Base-by-base conservation (phyloP, 2,797 vertebrate genomes). In the Allobates femoralis region DNA sequence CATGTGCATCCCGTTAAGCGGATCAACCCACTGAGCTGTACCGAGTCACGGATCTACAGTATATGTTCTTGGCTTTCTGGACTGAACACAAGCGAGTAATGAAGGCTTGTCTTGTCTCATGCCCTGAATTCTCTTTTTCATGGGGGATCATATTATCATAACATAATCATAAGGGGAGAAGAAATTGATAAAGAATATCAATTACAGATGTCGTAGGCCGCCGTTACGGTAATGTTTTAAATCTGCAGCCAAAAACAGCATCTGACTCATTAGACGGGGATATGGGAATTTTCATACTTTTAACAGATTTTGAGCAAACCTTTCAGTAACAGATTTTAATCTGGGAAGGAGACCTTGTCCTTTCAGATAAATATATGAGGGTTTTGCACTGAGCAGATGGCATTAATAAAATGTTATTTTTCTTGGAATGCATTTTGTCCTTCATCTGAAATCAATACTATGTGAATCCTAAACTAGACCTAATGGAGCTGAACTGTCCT, bases 391-490 rank as follows among this genome's bases (percentile, higher is more conserved):
- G 19, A 84, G 26, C 83, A 84, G 83, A 75, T 76, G 83, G 71
- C 37, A 76, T 77, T 83, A 83, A 84, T 84, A 83, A 84, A 84
- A 84, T 66, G 41, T 50, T 77, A 66, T 84, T 84, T 84, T 85
- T 67, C 46, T 85, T 85, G 60, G 83, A 78, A 62, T 85, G 46
- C 3, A 79, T 85, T 64, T 77, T 79, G 73, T 66, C 74, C 74
- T 78, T 82, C 41, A 82, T 67, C 73, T 66, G 51, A 69, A 86
- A 82, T 86, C 85, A 86, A 82, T 86, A 82, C 60, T 77, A 50
- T 64, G 71, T 56, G 55, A 86, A 82, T 82, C 79, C 60, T 82
- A 75, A 77, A 82, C 79, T 81, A 86, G 32, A 82, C 55, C 53
- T 53, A 86, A 83, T 87, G 85, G 78, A 69, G 56, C 84, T 85